Percentiles rank a stretch among this genome's conserved stretches.
Evolutionary conservation across 2,797 vertebrate species (phyloP).

Genomic region (Pangasius krempfi): DNA sequence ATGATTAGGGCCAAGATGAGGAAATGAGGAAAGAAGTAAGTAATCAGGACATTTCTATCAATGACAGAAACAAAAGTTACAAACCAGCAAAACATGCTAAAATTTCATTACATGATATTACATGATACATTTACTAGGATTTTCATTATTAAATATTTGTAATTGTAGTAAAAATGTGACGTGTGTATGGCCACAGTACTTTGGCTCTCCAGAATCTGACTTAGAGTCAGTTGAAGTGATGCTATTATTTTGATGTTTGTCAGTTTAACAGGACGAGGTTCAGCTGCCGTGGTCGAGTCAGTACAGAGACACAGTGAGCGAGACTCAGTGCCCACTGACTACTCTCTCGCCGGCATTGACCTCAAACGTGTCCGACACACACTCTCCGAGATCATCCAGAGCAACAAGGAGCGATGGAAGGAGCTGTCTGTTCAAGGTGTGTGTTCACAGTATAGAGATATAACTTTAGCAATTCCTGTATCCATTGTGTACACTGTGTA

Average conservation of each 20-base stretch:
- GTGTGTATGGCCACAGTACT: background rate
- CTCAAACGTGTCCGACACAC: conserved; percentile 82
- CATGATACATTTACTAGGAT: background rate
- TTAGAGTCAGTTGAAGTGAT: background rate
- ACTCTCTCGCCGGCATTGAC: conserved; percentile 86
- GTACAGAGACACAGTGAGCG: conserved; percentile 79
- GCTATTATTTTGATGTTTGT: background rate
- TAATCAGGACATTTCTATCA: background rate
- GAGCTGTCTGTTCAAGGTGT: conserved; percentile 90
- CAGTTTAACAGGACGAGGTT: conserved; percentile 75
- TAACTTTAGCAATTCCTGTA: background rate
- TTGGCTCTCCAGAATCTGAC: background rate
- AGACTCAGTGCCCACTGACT: conserved; percentile 72
- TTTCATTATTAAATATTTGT: background rate
- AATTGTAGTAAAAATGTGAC: background rate
- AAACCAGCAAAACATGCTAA: background rate
- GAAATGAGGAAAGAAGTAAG: background rate
- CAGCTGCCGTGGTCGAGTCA: conserved; percentile 75
- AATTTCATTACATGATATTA: background rate
- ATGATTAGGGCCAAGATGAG: background rate
- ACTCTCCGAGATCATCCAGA: conserved; percentile 85
- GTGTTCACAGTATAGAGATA: background rate
- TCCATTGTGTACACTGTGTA: background rate
- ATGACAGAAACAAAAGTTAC: no score
- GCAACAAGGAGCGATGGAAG: conserved; percentile 97